These are phyloP conservation scores for Venustoraphidia nigricollis DNA, from an alignment of 2,888 invertebrate genomes.

Conservation along the genomic window DNA sequence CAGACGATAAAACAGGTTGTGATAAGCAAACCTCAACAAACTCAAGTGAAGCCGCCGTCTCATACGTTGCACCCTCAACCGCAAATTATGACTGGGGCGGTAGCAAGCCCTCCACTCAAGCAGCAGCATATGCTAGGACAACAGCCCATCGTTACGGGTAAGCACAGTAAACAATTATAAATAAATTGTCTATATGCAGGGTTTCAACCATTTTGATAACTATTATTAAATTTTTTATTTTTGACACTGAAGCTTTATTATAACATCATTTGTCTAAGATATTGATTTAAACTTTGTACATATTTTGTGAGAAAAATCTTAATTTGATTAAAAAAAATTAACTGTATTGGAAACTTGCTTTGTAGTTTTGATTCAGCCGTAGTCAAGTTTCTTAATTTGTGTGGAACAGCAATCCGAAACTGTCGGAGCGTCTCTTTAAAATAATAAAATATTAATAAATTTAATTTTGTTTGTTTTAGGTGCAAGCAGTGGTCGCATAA, in stretches of 20 bases:
- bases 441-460: background rate
- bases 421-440: background rate
- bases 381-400: too few species aligned
- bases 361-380: too few species aligned
- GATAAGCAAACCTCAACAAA: conserved; percentile 3
- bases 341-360: too few species aligned
- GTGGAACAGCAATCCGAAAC: too few species aligned
- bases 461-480: conserved; percentile 18
- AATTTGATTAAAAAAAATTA: too few species aligned
- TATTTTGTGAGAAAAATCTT: too few species aligned
- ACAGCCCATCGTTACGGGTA: conserved; percentile 28
- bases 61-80: conserved; percentile 19
- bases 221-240: too few species aligned
- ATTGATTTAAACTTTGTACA: background rate
- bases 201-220: background rate
- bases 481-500: conserved; percentile 31
- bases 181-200: background rate
- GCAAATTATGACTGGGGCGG: conserved; percentile 33
- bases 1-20: background rate
- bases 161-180: background rate
- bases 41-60: conserved; percentile 11
- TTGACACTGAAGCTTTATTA: too few species aligned
- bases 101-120: conserved; percentile 39
- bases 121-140: conserved; percentile 27
- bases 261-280: background rate